phyloP scores from a whole-genome alignment of 1,140 invertebrate genomes.

The Zaprionus tsacasi region DNA sequence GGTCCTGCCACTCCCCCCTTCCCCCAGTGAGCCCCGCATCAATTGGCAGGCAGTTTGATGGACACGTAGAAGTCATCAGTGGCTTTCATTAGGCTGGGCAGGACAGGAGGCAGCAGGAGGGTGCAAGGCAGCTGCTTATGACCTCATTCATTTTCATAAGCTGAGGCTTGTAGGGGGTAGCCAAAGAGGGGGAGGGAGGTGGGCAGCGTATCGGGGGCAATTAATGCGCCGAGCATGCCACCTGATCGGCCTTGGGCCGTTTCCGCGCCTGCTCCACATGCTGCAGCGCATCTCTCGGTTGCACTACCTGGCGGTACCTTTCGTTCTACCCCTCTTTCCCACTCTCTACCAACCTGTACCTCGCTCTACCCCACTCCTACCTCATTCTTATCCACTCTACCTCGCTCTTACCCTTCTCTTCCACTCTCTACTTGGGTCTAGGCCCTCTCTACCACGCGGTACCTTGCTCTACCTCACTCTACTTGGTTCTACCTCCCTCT shows the following conservation, averaged over 20 bases:
- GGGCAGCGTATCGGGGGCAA: constrained; percentile 23
- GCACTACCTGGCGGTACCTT: too few species aligned
- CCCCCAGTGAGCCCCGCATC: neutral
- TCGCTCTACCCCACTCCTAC: too few species aligned
- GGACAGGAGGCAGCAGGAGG: neutral
- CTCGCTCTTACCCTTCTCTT: too few species aligned
- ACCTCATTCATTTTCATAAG: constrained; percentile 53
- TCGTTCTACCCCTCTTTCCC: too few species aligned
- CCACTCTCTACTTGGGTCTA: too few species aligned
- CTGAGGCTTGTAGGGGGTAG: constrained; percentile 12
- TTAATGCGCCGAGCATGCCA: constrained; percentile 53
- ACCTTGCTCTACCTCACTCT: too few species aligned
- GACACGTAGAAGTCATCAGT: constrained; percentile 57
- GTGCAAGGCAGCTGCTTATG: constrained; percentile 19
- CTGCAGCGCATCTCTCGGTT: neutral
- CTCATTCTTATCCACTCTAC: too few species aligned
- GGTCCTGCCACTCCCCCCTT: neutral
- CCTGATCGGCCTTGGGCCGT: constrained; percentile 73
- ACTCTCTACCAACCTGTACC: too few species aligned
- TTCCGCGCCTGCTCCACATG: constrained; percentile 41
- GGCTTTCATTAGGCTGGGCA: constrained; percentile 41
- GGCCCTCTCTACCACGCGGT: too few species aligned
- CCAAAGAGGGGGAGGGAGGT: neutral
- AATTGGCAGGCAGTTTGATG: constrained; percentile 37
- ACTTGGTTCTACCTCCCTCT: too few species aligned